Evolutionary conservation across 2,113 vertebrate species (phyloP), one percentile per base, ranked within the genome.

Genomic region (Sus scrofa): DNA sequence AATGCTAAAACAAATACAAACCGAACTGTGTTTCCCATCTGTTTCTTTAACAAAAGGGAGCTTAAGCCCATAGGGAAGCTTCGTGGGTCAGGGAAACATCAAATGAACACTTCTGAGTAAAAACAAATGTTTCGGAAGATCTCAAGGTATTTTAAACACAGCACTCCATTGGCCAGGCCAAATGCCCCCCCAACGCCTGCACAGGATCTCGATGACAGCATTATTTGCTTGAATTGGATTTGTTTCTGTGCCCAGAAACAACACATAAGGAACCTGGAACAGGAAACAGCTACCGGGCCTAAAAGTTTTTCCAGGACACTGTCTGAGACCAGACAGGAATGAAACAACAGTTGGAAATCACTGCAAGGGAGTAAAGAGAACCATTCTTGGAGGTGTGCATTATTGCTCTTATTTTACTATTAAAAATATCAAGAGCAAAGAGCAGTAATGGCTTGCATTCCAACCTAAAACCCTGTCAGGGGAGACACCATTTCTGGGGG

Each of bases 101-200:
- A 97, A 96, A 94, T 94, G 97, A 97, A 97, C 93, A 95, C 97
- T 97, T 96, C 89, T 97, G 97, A 98, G 97, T 73, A 97, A 97
- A 98, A 98, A 97, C 95, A 98, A 98, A 96, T 95, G 97, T 97
- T 96, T 77, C 96, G 87, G 92, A 97, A 97, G 93, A 96, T 96
- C 32, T 82, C 93, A 91, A 96, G 97, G 95, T 89, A 97, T 94
- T 96, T 96, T 89, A 97, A 96, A 97, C 95, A 94, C 2, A 95
- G 75, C 70, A 54, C 54, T 81, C 94, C 85, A 89, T 78, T 81
- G 95, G 95, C 95, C 91, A 78, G 81, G 79, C 92, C 15, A 52
- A 5, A 5, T 65, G 75, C 50, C 63, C 27, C 30, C 85, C 94
- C 19, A 19, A 74, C 0, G 97, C 86, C 97, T 98, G 97, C 96